phyloP scores from a whole-genome alignment of 2,113 vertebrate species.

The Macroglossus sobrinus region DNA sequence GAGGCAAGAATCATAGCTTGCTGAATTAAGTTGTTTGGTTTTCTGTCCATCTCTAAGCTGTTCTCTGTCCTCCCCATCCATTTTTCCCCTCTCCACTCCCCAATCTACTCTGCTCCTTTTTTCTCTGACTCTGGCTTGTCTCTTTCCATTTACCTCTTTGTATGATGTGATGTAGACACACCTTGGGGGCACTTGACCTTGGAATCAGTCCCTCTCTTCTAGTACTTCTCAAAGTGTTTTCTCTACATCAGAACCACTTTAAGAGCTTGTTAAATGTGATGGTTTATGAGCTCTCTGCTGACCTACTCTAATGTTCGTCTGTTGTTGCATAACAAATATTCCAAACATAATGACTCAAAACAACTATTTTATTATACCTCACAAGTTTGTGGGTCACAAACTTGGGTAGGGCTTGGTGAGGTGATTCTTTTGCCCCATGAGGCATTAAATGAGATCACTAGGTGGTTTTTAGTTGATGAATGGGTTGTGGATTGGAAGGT shows the following conservation, averaged over 20 bases:
- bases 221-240: background rate
- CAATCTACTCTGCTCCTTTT: background rate
- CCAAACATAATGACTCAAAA: background rate
- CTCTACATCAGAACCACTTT: background rate
- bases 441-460: background rate
- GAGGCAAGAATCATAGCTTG: background rate
- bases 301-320: background rate
- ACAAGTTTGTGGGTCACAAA: background rate
- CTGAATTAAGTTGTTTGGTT: background rate
- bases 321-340: background rate
- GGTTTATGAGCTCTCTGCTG: background rate
- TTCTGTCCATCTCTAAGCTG: background rate
- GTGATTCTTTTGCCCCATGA: background rate
- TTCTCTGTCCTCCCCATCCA: background rate
- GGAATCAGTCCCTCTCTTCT: background rate
- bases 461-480: background rate
- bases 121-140: background rate
- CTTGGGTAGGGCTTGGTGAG: background rate
- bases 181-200: background rate
- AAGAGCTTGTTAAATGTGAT: background rate
- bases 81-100: background rate
- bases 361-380: background rate
- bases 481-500: background rate
- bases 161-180: background rate
- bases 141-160: background rate